Percentiles rank a stretch among this genome's conserved stretches.
phyloP scores from a whole-genome alignment of 2,113 vertebrate species.

The Sprattus sprattus region DNA sequence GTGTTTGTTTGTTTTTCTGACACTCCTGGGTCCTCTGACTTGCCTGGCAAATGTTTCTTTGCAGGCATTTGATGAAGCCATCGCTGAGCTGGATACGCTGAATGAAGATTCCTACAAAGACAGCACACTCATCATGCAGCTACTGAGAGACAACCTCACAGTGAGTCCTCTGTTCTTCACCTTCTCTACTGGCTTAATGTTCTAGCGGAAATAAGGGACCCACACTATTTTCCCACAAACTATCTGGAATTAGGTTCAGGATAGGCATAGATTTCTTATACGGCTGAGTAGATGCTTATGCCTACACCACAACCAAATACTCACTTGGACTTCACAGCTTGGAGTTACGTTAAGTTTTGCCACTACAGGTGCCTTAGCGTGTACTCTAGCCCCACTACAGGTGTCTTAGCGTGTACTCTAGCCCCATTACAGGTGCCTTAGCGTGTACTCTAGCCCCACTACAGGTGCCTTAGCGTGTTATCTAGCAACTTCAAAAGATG shows the following conservation, averaged over 20 bases:
- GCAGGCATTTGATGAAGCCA: slow-evolving; percentile 88
- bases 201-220: neutral
- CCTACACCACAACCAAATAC: neutral
- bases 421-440: too few relatives aligned
- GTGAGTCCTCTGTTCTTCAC: slow-evolving; percentile 65
- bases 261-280: neutral
- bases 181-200: neutral
- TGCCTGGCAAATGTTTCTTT: slow-evolving; percentile 31
- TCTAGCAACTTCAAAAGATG: too few relatives aligned
- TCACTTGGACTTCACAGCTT: neutral
- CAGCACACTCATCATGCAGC: slow-evolving; percentile 94
- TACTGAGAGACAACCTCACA: slow-evolving; percentile 94
- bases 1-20: neutral
- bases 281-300: neutral
- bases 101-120: slow-evolving; percentile 94
- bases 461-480: too few relatives aligned
- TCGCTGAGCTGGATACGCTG: slow-evolving; percentile 87
- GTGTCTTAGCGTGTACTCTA: too few relatives aligned
- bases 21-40: neutral
- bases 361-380: too few relatives aligned
- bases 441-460: too few relatives aligned
- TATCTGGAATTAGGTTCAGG: neutral
- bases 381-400: too few relatives aligned
- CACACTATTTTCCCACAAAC: neutral
- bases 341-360: too few relatives aligned